Conservation (phyloP, 2,113 vertebrate species). For the Podilymbus podiceps region DNA sequence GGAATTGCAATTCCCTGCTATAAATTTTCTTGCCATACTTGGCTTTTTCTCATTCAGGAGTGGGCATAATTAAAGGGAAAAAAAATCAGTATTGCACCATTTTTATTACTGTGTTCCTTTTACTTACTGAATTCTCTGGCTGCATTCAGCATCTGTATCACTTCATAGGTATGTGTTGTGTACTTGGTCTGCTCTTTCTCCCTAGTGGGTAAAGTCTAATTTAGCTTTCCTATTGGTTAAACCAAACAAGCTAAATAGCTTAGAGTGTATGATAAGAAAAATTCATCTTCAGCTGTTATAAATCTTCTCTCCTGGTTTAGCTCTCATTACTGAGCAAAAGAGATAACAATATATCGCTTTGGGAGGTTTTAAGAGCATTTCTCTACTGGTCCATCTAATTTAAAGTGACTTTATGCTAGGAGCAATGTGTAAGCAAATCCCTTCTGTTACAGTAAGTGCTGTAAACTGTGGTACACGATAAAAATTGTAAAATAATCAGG, state of each 20-base stretch:
- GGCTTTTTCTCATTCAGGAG: neutral
- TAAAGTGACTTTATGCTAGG: neutral
- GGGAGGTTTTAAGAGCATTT: conserved; percentile 18
- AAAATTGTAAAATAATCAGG: conserved; percentile 8
- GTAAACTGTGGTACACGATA: neutral
- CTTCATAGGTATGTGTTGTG: neutral
- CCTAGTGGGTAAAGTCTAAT: neutral
- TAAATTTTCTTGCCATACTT: neutral
- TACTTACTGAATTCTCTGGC: neutral
- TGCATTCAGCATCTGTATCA: neutral
- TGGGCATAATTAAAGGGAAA: neutral
- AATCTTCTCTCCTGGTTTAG: conserved; percentile 5
- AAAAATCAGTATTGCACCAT: neutral
- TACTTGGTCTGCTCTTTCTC: neutral
- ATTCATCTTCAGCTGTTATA: neutral
- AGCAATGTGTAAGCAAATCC: neutral
- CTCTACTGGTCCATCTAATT: neutral
- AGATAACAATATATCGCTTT: neutral
- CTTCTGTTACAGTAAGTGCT: neutral
- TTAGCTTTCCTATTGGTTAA: neutral
- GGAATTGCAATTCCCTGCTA: neutral
- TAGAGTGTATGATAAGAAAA: neutral
- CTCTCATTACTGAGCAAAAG: neutral
- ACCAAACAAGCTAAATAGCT: neutral
- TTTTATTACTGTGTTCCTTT: neutral